phyloP scores from a whole-genome alignment of 2,888 invertebrate genomes.

The Operophtera brumata region DNA sequence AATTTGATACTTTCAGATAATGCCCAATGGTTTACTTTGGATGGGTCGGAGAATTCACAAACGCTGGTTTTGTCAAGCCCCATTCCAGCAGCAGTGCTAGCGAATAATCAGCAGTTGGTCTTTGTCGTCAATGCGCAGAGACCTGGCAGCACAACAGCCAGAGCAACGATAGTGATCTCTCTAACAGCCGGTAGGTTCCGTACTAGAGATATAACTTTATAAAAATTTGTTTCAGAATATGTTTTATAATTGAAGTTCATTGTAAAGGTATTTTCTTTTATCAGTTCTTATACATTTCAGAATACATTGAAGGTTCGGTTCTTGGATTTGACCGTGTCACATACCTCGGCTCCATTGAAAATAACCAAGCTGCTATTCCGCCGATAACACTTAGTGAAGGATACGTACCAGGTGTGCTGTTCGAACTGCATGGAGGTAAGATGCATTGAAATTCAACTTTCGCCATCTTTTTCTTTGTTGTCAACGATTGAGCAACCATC shows the following conservation, averaged over 20 bases:
- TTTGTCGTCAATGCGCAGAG: conserved; percentile 36
- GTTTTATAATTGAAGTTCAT: neutral
- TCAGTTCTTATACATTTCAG: neutral
- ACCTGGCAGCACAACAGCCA: conserved; percentile 29
- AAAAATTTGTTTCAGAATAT: too few relatives aligned
- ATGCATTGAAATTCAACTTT: neutral
- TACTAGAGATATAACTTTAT: too few relatives aligned
- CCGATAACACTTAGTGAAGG: conserved; percentile 38
- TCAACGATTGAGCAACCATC: too few relatives aligned
- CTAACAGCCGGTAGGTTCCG: conserved; percentile 23
- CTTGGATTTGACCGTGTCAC: conserved; percentile 35
- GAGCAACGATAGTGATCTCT: conserved; percentile 36
- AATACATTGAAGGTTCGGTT: conserved; percentile 10
- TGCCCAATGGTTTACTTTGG: conserved; percentile 26
- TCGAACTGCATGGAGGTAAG: conserved; percentile 39
- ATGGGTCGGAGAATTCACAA: conserved; percentile 24
- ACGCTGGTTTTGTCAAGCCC: conserved; percentile 25
- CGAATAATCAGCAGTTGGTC: conserved; percentile 38
- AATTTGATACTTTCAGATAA: conserved; percentile 15
- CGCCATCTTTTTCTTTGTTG: too few relatives aligned
- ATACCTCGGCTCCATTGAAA: conserved; percentile 37
- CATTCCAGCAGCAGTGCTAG: conserved; percentile 38
- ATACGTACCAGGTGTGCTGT: conserved; percentile 32
- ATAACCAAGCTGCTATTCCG: conserved; percentile 24
- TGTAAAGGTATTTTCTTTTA: neutral